These are phyloP conservation scores for Vulpes ferrilata DNA, from an alignment of 2,113 vertebrate genomes.

Conservation along the genomic window DNA sequence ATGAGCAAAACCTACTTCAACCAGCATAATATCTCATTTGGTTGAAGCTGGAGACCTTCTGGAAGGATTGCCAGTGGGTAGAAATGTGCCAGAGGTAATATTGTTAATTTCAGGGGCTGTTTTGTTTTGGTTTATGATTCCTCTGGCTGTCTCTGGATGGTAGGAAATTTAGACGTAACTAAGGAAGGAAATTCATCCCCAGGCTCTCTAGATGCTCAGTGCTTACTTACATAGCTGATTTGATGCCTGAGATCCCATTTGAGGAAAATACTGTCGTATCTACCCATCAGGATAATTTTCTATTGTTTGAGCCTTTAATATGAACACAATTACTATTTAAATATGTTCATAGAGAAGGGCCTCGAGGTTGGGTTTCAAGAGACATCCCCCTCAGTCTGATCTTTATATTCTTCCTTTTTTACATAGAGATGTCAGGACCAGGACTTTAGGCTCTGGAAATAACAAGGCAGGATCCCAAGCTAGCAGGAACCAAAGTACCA, in stretches of 20 bases:
- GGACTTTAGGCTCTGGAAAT: neutral
- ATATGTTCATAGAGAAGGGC: neutral
- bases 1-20: neutral
- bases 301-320: neutral
- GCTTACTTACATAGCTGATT: neutral
- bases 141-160: neutral
- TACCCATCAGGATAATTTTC: neutral
- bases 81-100: neutral
- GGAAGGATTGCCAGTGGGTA: neutral
- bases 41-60: neutral
- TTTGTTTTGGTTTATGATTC: neutral
- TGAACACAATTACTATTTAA: neutral
- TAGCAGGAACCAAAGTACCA: neutral
- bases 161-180: neutral
- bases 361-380: neutral
- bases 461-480: neutral
- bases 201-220: neutral
- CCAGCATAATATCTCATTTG: neutral
- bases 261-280: neutral
- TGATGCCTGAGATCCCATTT: neutral
- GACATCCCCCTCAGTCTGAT: neutral
- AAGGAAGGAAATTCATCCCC: neutral
- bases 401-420: neutral
- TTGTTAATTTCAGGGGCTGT: neutral
- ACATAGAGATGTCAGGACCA: neutral